Evolutionary conservation across 2,113 vertebrate genomes (phyloP).

Genomic region (Athene noctua): DNA sequence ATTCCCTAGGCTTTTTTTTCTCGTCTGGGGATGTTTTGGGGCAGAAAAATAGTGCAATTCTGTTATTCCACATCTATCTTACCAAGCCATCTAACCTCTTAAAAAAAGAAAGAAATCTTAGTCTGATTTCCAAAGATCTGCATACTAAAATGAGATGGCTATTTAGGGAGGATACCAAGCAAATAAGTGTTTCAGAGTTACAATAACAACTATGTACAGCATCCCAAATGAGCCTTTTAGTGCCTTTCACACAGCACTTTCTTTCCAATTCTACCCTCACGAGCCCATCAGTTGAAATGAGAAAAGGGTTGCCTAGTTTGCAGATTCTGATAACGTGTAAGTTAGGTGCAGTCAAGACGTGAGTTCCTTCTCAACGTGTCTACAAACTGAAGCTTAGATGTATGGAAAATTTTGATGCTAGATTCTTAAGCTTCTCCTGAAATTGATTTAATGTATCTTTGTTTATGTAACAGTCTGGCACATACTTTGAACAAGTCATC

Average conservation of each 20-base stretch:
- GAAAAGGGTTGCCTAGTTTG: not conserved
- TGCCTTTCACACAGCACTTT: not conserved
- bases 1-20: not conserved
- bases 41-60: not conserved
- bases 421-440: not conserved
- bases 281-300: rapidly evolving
- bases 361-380: not conserved
- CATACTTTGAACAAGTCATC: not conserved
- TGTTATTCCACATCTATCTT: not conserved
- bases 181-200: not conserved
- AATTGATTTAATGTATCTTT: not conserved
- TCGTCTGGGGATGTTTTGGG: not conserved
- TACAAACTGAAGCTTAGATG: not conserved
- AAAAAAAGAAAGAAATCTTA: not conserved
- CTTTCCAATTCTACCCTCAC: not conserved
- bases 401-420: not conserved
- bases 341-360: not conserved
- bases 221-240: not conserved
- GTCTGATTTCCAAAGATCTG: not conserved
- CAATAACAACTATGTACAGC: not conserved
- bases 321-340: not conserved
- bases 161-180: not conserved
- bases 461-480: slow-evolving; percentile 29
- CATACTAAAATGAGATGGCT: not conserved
- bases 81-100: not conserved